Percentiles rank a stretch among this genome's conserved stretches.
These are phyloP conservation scores for Halichoeres trimaculatus DNA, from an alignment of 2,113 vertebrate species.

Conservation along the genomic window DNA sequence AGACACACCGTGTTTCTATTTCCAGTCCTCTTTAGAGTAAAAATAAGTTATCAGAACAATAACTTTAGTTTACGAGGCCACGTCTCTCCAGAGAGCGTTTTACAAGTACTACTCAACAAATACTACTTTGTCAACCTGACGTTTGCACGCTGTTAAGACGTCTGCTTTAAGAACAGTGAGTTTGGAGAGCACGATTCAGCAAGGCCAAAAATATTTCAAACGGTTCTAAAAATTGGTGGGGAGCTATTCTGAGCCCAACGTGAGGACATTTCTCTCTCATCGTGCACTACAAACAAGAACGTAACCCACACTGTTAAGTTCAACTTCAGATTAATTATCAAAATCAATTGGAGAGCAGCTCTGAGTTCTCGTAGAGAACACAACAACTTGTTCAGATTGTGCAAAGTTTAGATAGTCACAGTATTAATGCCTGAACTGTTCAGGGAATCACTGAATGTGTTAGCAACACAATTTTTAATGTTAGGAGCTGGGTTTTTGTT, in stretches of 20 bases:
- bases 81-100: conserved; percentile 5
- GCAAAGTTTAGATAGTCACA: no score
- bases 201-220: conserved; percentile 51
- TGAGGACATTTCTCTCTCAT: conserved; percentile 10
- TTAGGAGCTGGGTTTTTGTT: no score
- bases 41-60: conserved; percentile 36
- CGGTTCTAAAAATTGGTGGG: conserved; percentile 24
- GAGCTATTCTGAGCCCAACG: conserved; percentile 34
- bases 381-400: neutral
- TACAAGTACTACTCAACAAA: conserved; percentile 22
- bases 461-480: no score
- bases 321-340: conserved; percentile 21
- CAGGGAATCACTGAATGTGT: no score
- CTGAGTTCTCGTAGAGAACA: neutral
- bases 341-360: neutral
- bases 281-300: conserved; percentile 15
- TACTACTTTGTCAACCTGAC: conserved; percentile 30
- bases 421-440: no score
- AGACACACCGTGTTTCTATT: conserved; percentile 28
- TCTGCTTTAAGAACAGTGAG: conserved; percentile 44
- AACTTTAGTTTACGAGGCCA: conserved; percentile 23
- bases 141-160: conserved; percentile 16
- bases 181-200: conserved; percentile 32
- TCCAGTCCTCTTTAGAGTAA: conserved; percentile 1
- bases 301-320: neutral